phyloP scores from a whole-genome alignment of 2,888 invertebrate species.

The Rhogogaster chlorosoma region DNA sequence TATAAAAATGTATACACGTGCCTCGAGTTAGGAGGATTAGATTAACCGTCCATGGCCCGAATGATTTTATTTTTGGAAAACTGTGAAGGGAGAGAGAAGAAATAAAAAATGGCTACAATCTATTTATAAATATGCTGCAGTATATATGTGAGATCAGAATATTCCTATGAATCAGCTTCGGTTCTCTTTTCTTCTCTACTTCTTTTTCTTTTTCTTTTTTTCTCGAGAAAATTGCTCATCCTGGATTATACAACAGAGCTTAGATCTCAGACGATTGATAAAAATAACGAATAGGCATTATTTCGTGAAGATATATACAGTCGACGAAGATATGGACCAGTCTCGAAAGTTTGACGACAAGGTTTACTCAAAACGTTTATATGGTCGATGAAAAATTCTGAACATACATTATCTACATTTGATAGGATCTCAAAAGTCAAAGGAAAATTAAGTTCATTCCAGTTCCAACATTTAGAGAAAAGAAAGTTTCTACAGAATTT shows the following conservation, averaged over 20 bases:
- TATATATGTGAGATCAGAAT: background rate
- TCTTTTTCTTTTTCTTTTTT: background rate
- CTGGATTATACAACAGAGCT: background rate
- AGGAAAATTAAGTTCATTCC: too few species aligned
- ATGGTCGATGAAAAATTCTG: background rate
- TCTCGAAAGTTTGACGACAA: background rate
- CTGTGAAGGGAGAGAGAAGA: background rate
- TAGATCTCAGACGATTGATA: background rate
- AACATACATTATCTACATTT: too few species aligned
- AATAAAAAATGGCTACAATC: conserved; percentile 6
- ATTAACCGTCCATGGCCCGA: conserved; percentile 22
- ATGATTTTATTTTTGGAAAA: conserved; percentile 40
- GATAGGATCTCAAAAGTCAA: too few species aligned
- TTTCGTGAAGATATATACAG: background rate
- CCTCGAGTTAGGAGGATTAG: conserved; percentile 31
- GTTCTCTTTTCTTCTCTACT: background rate
- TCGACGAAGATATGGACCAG: background rate
- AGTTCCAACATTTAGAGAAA: too few species aligned
- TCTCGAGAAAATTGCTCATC: background rate
- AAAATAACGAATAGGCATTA: background rate
- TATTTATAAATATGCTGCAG: conserved; percentile 7
- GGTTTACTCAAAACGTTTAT: background rate
- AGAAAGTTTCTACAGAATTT: background rate
- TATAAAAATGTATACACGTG: conserved; percentile 13
- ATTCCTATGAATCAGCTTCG: conserved; percentile 1